Evolutionary conservation across 2,113 vertebrate genomes (phyloP).

Genomic region (Psittacara wagleri): DNA sequence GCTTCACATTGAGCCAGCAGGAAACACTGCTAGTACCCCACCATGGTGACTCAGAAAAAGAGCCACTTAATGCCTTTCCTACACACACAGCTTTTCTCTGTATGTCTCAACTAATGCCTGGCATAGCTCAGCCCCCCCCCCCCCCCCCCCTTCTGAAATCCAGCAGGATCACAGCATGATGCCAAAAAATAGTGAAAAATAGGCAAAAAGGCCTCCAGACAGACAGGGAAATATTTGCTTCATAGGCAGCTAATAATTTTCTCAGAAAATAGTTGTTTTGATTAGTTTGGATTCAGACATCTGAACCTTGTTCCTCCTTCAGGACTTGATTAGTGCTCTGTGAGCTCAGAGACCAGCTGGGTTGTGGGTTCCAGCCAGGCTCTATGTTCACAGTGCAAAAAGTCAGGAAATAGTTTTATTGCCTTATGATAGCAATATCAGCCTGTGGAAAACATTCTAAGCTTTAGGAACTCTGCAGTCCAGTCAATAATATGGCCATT

Average conservation of each 20-base stretch:
- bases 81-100: background rate
- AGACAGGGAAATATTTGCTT: constrained; percentile 49
- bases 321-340: background rate
- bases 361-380: constrained; percentile 17
- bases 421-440: constrained; percentile 44
- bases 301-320: constrained; percentile 41
- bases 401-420: constrained; percentile 51
- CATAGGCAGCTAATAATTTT: constrained; percentile 51
- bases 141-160: background rate
- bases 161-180: background rate
- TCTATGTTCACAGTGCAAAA: background rate
- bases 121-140: background rate
- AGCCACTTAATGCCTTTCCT: background rate
- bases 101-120: background rate
- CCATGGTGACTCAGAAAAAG: background rate
- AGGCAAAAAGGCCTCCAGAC: constrained; percentile 24
- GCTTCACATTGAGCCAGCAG: background rate
- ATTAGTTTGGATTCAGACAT: constrained; percentile 45
- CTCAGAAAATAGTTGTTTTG: constrained; percentile 39
- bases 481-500: constrained; percentile 41
- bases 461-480: constrained; percentile 17
- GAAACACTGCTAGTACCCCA: background rate
- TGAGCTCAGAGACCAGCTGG: constrained; percentile 48
- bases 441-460: background rate
- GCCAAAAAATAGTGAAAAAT: constrained; percentile 19